Evolutionary conservation across 2,113 vertebrate species (phyloP), one percentile per base, ranked within the genome.

Genomic region (Odobenus rosmarus): DNA sequence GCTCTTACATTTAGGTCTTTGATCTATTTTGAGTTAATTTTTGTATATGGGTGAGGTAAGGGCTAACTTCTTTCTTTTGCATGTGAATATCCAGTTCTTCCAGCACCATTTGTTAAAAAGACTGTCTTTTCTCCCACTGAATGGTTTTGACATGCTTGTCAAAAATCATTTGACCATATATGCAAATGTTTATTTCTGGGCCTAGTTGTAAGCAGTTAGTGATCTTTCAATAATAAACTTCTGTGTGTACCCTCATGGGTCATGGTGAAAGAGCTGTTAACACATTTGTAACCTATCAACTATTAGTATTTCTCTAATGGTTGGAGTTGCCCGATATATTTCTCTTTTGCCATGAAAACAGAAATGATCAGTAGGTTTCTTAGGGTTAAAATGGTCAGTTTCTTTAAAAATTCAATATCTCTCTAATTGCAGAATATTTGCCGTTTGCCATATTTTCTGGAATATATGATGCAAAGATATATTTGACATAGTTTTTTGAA

Each of bases 241-340:
- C 72, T 92, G 2, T 91, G 71, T 18, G 46, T 98, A 91, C n/a
- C n/a, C 55, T 95, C 95, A 90, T 24, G 3, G 93, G 51, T 93
- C 80, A 80, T 88, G 96, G 26, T 76, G 96, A 85, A 98, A 98
- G 93, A 97, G 53, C 74, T 98, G 46, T 88, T 98, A 95, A 89
- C 69, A 93, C n/a, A 98, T 98, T 98, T 98, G 92, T 93, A 97
- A 95, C 26, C 61, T 95, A 96, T 85, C 97, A 93, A 97, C 98
- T 97, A 97, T 98, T 98, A 93, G 97, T 95, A 88, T 98, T 97
- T 97, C n/a, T 97, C 64, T 96, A 96, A 84, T 84, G n/a, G 46
- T 64, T 53, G 71, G 1, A 0, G 7, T 79, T 96, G 2, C 9
- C 92, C 95, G 7, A 31, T 87, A 0, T 36, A 57, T 88, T 97